Evolutionary conservation across 1,140 invertebrate species (phyloP), one percentile per base, ranked within the genome.

Genomic region (Lucilia cuprina): DNA sequence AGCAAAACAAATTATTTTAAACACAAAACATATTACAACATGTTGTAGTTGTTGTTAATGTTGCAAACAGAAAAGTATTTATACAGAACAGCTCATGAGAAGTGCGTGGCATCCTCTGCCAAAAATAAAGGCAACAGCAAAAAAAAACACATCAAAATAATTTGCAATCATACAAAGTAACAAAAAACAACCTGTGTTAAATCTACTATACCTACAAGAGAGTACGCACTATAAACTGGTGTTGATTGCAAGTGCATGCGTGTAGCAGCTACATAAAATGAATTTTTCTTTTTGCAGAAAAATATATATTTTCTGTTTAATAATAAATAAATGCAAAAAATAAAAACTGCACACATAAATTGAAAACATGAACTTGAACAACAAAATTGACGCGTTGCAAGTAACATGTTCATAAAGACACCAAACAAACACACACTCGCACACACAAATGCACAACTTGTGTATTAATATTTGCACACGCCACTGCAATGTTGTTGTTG

Each of bases 351-450:
- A 78, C 75, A n/a, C 75, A 78, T 78, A 78, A 78, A 78, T 78
- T 78, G 75, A 78, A 78, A 78, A 78, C 75, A 78, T 78, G 75
- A 78, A 78, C 75, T 78, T 78, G 75, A 78, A 78, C 75, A 78
- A 78, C 34, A 78, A 78, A 78, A 78, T 78, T 78, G 75, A 78
- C 75, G 75, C 75, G 75, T 78, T 78, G 75, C 55, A 60, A 17
- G 55, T 60, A 12, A n/a, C 13, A n/a, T 19, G 7, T 34, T 74
- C 0, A 2, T 41, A 35, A 14, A 35, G 17, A 34, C 30, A 8
- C 19, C 75, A 41, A 2, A 35, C 5, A 17, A 14, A 60, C n/a
- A 17, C 14, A n/a, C 55, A 60, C 14, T 60, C 14, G n/a, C 5
- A 17, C 55, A 60, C 13, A n/a, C 55, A 41, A 8, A n/a, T n/a